A percentile compares a stretch with the other conserved stretches of the same genome.
These are phyloP conservation scores for Hemitrygon akajei DNA, from an alignment of 2,797 vertebrate genomes.

Conservation along the genomic window DNA sequence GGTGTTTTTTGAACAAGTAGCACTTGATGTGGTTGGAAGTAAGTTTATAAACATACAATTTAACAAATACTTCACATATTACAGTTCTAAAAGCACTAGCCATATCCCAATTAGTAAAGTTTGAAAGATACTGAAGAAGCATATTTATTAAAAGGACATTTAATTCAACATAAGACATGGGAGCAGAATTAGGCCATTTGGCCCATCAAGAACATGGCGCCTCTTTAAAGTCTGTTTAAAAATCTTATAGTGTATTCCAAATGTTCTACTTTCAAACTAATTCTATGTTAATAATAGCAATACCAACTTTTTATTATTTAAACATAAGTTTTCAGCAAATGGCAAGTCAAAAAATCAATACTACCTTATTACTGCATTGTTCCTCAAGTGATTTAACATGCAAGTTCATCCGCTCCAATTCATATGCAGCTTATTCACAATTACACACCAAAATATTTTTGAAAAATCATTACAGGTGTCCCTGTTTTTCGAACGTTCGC, in stretches of 20 bases:
- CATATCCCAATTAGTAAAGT: background rate
- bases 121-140: background rate
- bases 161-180: background rate
- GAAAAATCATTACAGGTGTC: background rate
- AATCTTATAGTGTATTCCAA: background rate
- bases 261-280: background rate
- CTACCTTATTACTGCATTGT: background rate
- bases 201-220: no score
- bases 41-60: slow-evolving; percentile 1
- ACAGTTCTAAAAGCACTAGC: background rate
- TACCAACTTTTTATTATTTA: background rate
- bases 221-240: background rate
- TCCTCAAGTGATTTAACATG: background rate
- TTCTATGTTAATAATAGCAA: background rate
- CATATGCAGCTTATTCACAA: background rate
- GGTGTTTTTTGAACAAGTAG: background rate
- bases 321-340: background rate
- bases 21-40: background rate
- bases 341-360: background rate
- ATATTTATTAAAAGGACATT: background rate
- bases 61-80: background rate
- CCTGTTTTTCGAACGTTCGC: no score
- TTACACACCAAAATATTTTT: background rate
- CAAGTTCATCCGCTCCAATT: background rate
- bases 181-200: no score